phyloP scores from a whole-genome alignment of 2,888 invertebrate species.

The Caenorhabditis panamensis region DNA sequence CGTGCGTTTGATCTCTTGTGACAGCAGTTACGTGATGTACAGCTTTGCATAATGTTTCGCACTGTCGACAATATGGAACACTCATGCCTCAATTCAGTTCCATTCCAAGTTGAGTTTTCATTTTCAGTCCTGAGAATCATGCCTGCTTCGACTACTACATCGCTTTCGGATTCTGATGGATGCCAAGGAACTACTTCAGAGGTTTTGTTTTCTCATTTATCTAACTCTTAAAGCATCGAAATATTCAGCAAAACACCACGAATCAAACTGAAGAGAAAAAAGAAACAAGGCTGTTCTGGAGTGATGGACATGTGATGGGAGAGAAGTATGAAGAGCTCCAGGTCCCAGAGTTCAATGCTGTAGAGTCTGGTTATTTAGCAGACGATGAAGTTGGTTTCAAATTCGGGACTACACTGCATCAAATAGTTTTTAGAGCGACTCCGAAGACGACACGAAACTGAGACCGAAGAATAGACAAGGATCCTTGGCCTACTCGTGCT shows the following conservation, averaged over 20 bases:
- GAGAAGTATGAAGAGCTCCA: conserved; percentile 23
- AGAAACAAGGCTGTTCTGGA: conserved; percentile 43
- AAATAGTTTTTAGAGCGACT: conserved; percentile 43
- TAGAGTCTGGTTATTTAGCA: conserved; percentile 47
- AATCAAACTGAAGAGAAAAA: conserved; percentile 10
- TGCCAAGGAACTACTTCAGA: conserved; percentile 13
- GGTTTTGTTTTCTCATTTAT: background rate
- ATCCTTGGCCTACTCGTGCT: background rate
- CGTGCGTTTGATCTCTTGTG: conserved; percentile 33
- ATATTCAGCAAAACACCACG: too few relatives aligned
- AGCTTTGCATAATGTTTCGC: conserved; percentile 26
- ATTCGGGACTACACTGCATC: too few relatives aligned
- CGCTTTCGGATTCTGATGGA: background rate
- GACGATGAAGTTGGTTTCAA: conserved; percentile 37
- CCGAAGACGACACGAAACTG: conserved; percentile 2
- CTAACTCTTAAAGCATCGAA: too few relatives aligned
- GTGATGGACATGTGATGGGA: conserved; percentile 28
- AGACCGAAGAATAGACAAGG: background rate
- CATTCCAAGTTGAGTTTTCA: background rate
- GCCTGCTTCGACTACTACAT: conserved; percentile 13
- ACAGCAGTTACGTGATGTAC: conserved; percentile 18
- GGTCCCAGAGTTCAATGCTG: conserved; percentile 26
- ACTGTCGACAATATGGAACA: conserved; percentile 7
- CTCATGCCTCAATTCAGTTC: background rate
- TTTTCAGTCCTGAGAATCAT: conserved; percentile 48